Base-by-base conservation (phyloP, 2,113 vertebrate species). In the Neotoma lepida region DNA sequence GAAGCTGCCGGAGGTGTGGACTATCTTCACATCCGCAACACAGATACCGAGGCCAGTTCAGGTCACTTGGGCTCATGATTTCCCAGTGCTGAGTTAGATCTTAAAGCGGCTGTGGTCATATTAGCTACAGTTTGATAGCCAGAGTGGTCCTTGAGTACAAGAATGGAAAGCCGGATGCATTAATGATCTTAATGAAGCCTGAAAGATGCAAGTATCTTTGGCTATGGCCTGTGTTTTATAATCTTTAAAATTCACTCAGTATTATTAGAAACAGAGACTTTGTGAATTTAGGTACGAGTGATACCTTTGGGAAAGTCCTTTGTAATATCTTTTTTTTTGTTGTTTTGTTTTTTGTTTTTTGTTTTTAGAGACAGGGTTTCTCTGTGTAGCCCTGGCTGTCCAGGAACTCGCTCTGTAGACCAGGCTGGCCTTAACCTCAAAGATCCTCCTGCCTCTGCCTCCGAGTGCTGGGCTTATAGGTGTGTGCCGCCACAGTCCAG, bases 1-100 rank as follows among this genome's bases (percentile, higher is more conserved):
- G 96, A 96, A 96, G 78, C 68, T 54, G 82, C 93, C 33, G 18
- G 93, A 39, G n/a, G 91, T 90, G 15, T 7, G 88, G 94, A 74
- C 63, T 54, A 9, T 95, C 96, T 93, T 85, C 86, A 51, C 86
- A 90, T 93, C 82, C 15, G 0, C 35, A 66, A 15, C 51, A 54
- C 13, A 96, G 56, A 95, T 94, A 74, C 35, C 15, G 41, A 96
- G 49, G 64, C 49, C 70, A 85, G 73, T 44, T 95, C 22, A 2
- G 77, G 61, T 86, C 73, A 39, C 87, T 56, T 46, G 39, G 64
- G 20, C 13, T 82, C 77, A 86, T 6, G 41, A 61, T 51, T 90
- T 96, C 85, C 70, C 73, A 44, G 4, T 4, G 88, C 41, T 0
- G 1, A 82, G 49, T 44, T 84, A 71, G 71, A 80, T 93, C 89